Evolutionary conservation across 2,797 vertebrate species (phyloP), one percentile per base, ranked within the genome.

Genomic region (Poeciliopsis infans): DNA sequence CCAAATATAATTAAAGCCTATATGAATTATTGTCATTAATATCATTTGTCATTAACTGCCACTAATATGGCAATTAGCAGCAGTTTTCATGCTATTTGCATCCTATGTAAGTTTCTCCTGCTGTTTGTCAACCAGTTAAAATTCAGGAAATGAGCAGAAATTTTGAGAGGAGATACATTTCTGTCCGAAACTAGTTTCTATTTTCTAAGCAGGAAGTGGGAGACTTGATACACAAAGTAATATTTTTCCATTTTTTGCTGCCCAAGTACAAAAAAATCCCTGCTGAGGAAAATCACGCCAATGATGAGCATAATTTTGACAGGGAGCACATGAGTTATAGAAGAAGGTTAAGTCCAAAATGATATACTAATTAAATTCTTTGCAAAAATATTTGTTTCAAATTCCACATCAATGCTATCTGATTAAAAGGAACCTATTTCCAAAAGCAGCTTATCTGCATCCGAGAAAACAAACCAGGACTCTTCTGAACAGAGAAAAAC

Each of bases 281-380:
- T 39, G 36, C 16, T 25, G 23, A 41, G 10, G 10, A 68, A 11
- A 68, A 68, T 68, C 36, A 68, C 4, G 0, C 4, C 36, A 39
- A 39, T 7, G 11, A 2, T 25, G 20, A 43, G 66, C 13, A 1
- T 43, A 66, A 39, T 36, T 25, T 39, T 43, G 33, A 11, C 4
- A 4, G 20, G 6, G 31, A 36, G 7, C 11, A 8, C 8, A 10
- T 64, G 16, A 16, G 7, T 36, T 36, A 39, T 36, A 20, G 33
- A 36, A 66, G 16, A 39, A 36, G 61, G 18, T 23, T 36, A 36
- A 8, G 2, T 25, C 39, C 4, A 68, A 39, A 68, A 86, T 13
- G 66, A 77, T 80, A 85, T 84, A 80, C 39, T 82, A 83, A 87
- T 84, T 88, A 61, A 83, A 66, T 49, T 76, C 36, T 86, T 80